Base-by-base conservation (phyloP, 2,113 vertebrate genomes). In the Prunella fulvescens region DNA sequence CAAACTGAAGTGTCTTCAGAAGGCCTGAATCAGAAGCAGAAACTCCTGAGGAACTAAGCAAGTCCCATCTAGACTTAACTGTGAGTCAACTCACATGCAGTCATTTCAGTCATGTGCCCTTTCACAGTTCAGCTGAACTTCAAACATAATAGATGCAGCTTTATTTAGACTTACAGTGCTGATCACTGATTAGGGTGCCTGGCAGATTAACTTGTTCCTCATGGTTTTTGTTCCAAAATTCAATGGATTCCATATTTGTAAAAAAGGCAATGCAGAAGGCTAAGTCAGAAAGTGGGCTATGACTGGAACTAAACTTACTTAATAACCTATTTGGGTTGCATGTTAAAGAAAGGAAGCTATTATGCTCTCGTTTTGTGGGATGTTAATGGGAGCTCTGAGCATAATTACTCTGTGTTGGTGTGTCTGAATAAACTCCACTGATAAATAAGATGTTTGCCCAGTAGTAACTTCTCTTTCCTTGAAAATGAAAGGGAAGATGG, bases 301-400 rank as follows among this genome's bases (percentile, higher is more conserved):
- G 96, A 96, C 88, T 94, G 84, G 71, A 93, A 97, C 93, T 54
- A 84, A 90, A 93, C 61, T 94, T 95, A 95, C 79, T 96, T 94
- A 93, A 92, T 96, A 96, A 95, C 95, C 88, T 95, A 90, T 96
- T 96, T 95, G 79, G 86, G 92, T 81, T 93, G 48, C 44, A 70
- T 56, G 71, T 82, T 88, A 92, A 93, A 96, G 94, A 97, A 97
- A 96, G 95, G 91, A 93, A 95, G 81, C 96, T 95, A 97, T 98
- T 98, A 95, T 97, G 93, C 62, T 84, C 88, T 88, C 4, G 10
- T 42, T 95, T 92, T 96, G 94, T 7, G 69, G 92, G 85, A 83
- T 60, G 72, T 91, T 97, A 97, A 95, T 97, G 88, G 95, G 88
- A 89, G 67, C 76, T 96, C 91, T 93, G 95, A 91, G 85, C 94